Base-by-base conservation (phyloP, 2,797 vertebrate genomes). In the Vultur gryphus region DNA sequence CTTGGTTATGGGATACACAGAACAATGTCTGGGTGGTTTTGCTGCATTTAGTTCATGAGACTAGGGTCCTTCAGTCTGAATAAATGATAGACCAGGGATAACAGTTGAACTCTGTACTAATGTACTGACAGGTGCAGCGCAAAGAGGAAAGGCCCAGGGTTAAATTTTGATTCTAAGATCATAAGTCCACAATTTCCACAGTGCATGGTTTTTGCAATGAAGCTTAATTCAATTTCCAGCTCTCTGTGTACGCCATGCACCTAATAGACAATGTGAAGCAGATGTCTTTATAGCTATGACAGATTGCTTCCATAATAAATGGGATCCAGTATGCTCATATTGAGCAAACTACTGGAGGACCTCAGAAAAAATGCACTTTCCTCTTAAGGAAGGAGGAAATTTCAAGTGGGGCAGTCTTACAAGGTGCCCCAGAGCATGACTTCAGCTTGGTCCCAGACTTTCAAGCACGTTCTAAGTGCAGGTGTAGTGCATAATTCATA, bases 161-260 rank as follows among this genome's bases (percentile, higher is more conserved):
- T 86, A 55, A 51, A 39, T 55, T 90, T 72, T 41, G 6, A 28
- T 66, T 61, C 24, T 61, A 44, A 19, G 35, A 55, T 55, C 20
- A 16, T n/a, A 81, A 64, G 19, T 25, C 7, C 29, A 71, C 17
- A 52, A 24, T 65, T 93, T 89, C 31, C 20, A 54, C 31, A 58
- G 44, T 46, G 44, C 5, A 13, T 41, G 3, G 3, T 28, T 80
- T 75, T 58, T 31, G 5, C 62, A 57, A 39, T 43, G 26, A 65
- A 81, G 5, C 10, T 65, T 85, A 89, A 49, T 70, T 85, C 12
- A 29, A 3, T 71, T 77, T 82, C n/a, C 26, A 71, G 18, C 29
- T 65, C n/a, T 41, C 1, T 52, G 10, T 70, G 37, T n/a, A 5
- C 4, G 1, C 21, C 2, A 0, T 52, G 13, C n/a, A 48, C 46